Evolutionary conservation across 2,797 vertebrate species (phyloP), one percentile per base, ranked within the genome.

Genomic region (Rhincodon typus): DNA sequence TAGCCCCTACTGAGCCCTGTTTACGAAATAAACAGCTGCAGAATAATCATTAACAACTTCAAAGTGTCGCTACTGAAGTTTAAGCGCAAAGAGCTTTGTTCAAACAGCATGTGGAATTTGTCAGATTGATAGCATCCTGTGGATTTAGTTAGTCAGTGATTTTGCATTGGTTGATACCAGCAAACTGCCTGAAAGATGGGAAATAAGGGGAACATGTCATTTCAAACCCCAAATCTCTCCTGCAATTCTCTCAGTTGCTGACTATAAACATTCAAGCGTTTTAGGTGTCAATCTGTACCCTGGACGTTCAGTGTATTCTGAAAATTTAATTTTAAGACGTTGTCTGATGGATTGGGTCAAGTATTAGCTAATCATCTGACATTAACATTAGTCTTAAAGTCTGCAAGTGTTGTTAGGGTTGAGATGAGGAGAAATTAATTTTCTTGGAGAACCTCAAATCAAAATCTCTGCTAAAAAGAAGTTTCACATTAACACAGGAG

Each of bases 21-120:
- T 95, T 95, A 95, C 46, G 53, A 17, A 46, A 95, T 15, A 72
- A 95, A 95, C 94, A 95, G 69, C 67, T 50, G 70, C 70, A 95
- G 42, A 15, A 53, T 30, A 53, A 95, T 34, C 70, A 95, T 77
- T n/a, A n/a, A 95, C 46, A 53, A 10, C 69, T 77, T 95, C 94
- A 95, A 95, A 77, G 94, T 12, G 15, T 17, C 15, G 1, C 27
- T 2, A 12, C 46, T 94, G 94, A 34, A 7, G 66, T 90, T 90
- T 34, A 90, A 90, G 50, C 50, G 27, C 2, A 91, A 93, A 67
- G 57, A 62, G 13, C 90, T n/a, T 25, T 93, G 90, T 69, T 67
- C 34, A 93, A n/a, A 4, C 10, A 87, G 46, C 46, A 0, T 30
- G 86, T 23, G 86, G 50, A 53, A 88, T 50, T 88, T 53, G 86